Evolutionary conservation across 2,113 vertebrate species (phyloP).

Genomic region (Corythaeola cristata): DNA sequence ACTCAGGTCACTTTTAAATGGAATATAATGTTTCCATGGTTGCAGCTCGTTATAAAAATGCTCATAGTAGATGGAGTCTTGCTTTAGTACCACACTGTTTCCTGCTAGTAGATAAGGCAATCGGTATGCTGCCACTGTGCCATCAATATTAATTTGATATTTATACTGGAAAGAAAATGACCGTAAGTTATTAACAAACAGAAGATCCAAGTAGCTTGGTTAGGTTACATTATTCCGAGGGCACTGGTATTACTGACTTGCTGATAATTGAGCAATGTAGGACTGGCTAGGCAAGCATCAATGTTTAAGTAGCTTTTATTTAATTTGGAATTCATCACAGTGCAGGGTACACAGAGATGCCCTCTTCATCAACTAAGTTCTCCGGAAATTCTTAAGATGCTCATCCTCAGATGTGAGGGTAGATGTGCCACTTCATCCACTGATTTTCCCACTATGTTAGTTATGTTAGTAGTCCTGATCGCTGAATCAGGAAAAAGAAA

Average conservation of each 20-base stretch:
- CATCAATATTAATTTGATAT: slow-evolving; percentile 96
- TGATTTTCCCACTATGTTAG: slow-evolving; percentile 55
- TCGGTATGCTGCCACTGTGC: slow-evolving; percentile 95
- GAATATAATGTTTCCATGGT: slow-evolving; percentile 95
- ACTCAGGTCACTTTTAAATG: slow-evolving; percentile 88
- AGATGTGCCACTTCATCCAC: slow-evolving; percentile 44
- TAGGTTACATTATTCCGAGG: not conserved
- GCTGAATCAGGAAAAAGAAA: slow-evolving; percentile 52
- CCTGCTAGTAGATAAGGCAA: slow-evolving; percentile 93
- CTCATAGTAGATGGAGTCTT: slow-evolving; percentile 95
- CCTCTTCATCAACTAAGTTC: slow-evolving; percentile 32
- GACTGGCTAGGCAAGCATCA: slow-evolving; percentile 33
- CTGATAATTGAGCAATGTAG: not conserved
- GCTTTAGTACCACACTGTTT: slow-evolving; percentile 95
- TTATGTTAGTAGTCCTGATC: slow-evolving; percentile 65
- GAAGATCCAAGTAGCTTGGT: not conserved
- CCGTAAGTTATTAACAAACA: not conserved
- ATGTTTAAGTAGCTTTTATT: slow-evolving; percentile 49
- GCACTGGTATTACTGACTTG: slow-evolving; percentile 39
- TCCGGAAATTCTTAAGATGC: not conserved
- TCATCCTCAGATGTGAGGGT: not conserved
- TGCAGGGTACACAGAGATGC: slow-evolving; percentile 29
- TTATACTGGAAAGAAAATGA: slow-evolving; percentile 85
- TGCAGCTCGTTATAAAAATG: slow-evolving; percentile 92
- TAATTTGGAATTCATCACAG: slow-evolving; percentile 49